Evolutionary conservation across 2,888 invertebrate genomes (phyloP).

Genomic region (Calameuta filiformis): DNA sequence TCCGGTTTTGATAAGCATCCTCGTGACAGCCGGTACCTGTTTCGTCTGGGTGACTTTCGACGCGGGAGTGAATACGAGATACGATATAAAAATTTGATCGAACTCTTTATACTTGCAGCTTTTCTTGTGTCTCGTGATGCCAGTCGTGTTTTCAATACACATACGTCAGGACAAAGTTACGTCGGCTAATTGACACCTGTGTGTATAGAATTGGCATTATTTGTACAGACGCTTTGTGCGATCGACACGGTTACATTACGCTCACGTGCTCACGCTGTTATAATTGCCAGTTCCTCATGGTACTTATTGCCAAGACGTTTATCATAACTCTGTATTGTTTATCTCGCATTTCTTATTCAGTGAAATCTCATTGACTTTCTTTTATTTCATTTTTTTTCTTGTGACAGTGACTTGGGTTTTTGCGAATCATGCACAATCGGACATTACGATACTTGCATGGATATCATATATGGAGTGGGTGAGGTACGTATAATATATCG

Average conservation of each 20-base stretch:
- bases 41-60: not conserved
- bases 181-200: slow-evolving; percentile 52
- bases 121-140: not conserved
- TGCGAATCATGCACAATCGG: not conserved
- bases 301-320: not conserved
- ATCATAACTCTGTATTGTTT: not conserved
- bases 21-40: not conserved
- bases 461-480: not conserved
- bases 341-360: not conserved
- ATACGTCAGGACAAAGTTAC: slow-evolving; percentile 18
- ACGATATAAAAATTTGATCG: not conserved
- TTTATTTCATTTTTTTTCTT: not conserved
- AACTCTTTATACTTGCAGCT: not conserved
- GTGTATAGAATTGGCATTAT: slow-evolving; percentile 60
- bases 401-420: not conserved
- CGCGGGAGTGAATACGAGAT: not conserved
- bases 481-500: not conserved
- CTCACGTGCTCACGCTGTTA: not conserved
- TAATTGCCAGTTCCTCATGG: slow-evolving; percentile 25
- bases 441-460: not conserved
- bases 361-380: not conserved
- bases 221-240: slow-evolving; percentile 50
- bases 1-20: not conserved
- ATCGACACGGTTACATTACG: not conserved
- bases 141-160: not conserved